Evolutionary conservation across 2,888 invertebrate genomes (phyloP), one percentile per base, ranked within the genome.

Genomic region (Lasiommata megera): DNA sequence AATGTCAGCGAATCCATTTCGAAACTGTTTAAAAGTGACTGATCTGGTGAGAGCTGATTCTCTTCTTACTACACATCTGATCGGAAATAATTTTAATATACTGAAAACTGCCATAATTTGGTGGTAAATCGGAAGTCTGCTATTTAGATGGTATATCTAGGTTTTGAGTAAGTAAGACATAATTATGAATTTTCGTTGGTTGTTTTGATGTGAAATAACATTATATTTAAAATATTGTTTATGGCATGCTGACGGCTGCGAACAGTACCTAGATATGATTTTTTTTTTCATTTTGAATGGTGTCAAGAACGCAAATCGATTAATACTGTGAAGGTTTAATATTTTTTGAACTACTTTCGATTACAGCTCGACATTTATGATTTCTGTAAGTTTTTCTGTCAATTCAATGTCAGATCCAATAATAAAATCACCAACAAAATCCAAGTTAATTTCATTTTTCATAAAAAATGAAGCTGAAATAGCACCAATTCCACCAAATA

Each of bases 1-100:
- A 17, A 67, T 75, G 54, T 88, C 85, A 8, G 83, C 73, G 58
- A 68, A 80, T 29, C 52, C 68, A 58, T 85, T 60, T n/a, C 36
- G 50, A 12, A 54, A 48, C 8, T 54, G 38, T 14, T n/a, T 34
- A n/a, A 47, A 52, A 7, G n/a, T 55, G n/a, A 31, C 12, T 9
- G 43, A 3, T 9, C 11, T 9, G 9, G 28, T 9, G 3, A 38
- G 12, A n/a, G 36, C 17, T 17, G 47, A 34, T 1, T 48, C 46
- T 7, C 36, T 48, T 6, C 41, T 37, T 5, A 55, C 17, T 7
- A 40, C 48, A 36, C 48, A 38, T 54, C 68, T 68, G n/a, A 64
- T 60, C 29, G 72, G 62, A 16, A 77, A 63, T 36, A 69, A 43
- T 64, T 68, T 78, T 47, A 78, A 70, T 38, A 79, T 72, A 65